Conservation (phyloP, 2,113 vertebrate genomes). For the Xiphophorus maculatus region DNA sequence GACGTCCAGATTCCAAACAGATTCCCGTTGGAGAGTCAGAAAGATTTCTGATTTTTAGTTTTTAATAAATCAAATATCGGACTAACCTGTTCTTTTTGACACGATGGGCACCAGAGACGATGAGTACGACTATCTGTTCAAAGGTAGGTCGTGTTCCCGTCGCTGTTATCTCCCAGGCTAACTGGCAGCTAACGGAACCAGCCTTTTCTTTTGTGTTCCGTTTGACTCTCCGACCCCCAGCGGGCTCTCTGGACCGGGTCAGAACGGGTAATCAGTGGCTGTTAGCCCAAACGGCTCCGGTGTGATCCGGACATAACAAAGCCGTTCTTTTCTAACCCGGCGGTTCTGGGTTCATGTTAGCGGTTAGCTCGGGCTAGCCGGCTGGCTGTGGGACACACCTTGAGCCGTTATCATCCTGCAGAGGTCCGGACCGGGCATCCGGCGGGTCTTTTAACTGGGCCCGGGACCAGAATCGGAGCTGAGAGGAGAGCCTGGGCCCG, state of each 20-base stretch:
- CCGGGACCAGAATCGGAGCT: too few relatives aligned
- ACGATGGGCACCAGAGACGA: conserved; percentile 95
- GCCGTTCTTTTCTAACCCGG: rapidly evolving
- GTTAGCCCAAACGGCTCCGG: rapidly evolving
- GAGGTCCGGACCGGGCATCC: not conserved
- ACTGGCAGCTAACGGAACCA: conserved; percentile 50
- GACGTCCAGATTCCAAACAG: conserved; percentile 63
- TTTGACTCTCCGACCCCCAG: not conserved
- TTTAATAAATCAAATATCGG: conserved; percentile 11
- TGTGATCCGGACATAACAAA: rapidly evolving
- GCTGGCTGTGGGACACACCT: conserved; percentile 59
- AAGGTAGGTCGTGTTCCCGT: conserved; percentile 82
- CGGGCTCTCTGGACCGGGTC: conserved; percentile 1
- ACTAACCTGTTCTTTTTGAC: not conserved
- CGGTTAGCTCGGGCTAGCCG: conserved; percentile 44
- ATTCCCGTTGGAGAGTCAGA: conserved; percentile 60
- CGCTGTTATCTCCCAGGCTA: conserved; percentile 43
- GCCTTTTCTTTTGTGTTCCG: conserved; percentile 54
- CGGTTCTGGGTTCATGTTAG: not conserved
- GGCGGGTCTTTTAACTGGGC: not conserved
- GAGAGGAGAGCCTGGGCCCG: not conserved
- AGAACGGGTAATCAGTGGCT: rapidly evolving
- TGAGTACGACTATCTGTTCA: conserved; percentile 97
- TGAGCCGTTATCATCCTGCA: conserved; percentile 38
- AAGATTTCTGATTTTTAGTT: not conserved